Conservation (phyloP, 2,888 invertebrate species). For the Tetragnatha montana region DNA sequence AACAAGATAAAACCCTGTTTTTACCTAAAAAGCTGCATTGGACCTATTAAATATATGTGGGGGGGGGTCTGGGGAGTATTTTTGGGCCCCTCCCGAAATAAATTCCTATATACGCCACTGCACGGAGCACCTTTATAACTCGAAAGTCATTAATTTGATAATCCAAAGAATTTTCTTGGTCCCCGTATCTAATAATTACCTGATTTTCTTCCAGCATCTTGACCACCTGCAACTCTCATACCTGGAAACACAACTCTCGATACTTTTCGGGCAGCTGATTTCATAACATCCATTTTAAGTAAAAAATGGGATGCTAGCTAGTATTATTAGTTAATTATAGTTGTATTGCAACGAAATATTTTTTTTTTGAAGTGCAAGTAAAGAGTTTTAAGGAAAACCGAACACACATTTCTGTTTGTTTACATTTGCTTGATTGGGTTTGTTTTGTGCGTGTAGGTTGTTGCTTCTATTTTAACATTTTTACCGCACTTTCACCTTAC, state of each 20-base stretch:
- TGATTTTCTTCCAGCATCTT: conserved; percentile 21
- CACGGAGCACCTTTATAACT: no score
- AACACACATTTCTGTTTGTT: background rate
- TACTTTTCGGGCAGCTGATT: conserved; percentile 67
- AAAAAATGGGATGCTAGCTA: background rate
- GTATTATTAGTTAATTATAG: background rate
- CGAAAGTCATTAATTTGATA: no score
- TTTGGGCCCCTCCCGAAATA: no score
- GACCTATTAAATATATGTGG: no score
- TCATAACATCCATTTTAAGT: conserved; percentile 63
- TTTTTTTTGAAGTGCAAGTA: background rate
- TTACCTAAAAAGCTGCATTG: no score
- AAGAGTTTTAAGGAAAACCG: background rate
- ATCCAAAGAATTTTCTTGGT: no score
- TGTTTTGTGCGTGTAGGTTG: background rate
- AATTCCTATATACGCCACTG: no score
- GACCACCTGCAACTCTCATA: conserved; percentile 59
- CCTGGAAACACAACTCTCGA: conserved; percentile 72
- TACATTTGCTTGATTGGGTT: background rate
- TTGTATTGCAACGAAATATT: background rate
- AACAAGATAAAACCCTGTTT: no score
- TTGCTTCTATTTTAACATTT: no score
- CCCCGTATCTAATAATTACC: no score
- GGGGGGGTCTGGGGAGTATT: no score
- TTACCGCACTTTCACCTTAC: no score